phyloP scores from a whole-genome alignment of 2,113 vertebrate species.

The Cnemophilus loriae region DNA sequence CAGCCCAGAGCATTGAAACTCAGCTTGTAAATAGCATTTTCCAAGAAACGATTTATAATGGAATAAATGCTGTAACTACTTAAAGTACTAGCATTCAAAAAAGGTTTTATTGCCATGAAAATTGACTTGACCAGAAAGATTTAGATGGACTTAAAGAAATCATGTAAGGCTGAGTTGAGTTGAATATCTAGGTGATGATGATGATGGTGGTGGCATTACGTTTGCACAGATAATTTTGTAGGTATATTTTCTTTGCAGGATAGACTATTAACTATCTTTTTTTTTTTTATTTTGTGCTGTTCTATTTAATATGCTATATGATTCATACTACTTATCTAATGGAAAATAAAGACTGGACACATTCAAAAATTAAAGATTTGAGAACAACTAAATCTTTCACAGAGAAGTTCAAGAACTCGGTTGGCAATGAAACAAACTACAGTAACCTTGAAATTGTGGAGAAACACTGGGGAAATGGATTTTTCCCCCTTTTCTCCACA shows the following conservation, averaged over 20 bases:
- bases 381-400: constrained; percentile 21
- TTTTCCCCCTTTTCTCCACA: neutral
- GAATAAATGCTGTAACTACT: neutral
- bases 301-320: constrained; percentile 4
- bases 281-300: neutral
- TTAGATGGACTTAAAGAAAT: neutral
- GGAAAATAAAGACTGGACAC: constrained; percentile 14
- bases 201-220: neutral
- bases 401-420: constrained; percentile 15
- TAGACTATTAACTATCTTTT: neutral
- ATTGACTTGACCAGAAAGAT: neutral
- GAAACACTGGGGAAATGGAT: neutral
- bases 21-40: constrained; percentile 13
- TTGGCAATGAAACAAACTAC: neutral
- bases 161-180: neutral
- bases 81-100: neutral
- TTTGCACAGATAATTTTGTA: neutral
- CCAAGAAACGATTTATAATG: constrained; percentile 29
- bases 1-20: constrained; percentile 9
- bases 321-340: neutral
- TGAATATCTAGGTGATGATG: neutral
- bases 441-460: neutral
- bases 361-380: constrained; percentile 27
- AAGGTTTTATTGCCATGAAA: neutral
- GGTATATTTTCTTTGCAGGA: neutral